These are phyloP conservation scores for cat (Felis catus) DNA, from an alignment of 2,113 vertebrate genomes.

Conservation along the genomic window DNA sequence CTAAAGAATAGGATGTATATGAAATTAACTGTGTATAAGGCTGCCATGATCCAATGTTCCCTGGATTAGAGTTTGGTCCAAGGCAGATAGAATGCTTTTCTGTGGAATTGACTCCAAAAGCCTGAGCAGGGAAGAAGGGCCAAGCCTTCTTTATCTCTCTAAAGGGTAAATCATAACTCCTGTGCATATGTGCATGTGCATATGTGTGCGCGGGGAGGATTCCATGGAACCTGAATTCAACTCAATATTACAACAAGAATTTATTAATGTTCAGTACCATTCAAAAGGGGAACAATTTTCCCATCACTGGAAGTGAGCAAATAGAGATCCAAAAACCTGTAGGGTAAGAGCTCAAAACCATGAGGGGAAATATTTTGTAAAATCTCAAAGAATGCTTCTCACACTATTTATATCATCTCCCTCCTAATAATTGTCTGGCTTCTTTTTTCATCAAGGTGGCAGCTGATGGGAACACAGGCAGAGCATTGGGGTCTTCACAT, in stretches of 20 bases:
- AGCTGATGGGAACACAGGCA: background rate
- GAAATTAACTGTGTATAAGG: background rate
- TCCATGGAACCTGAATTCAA: background rate
- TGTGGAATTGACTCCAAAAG: background rate
- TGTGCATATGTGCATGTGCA: background rate
- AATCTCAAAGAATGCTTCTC: background rate
- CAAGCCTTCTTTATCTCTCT: slow-evolving; percentile 6
- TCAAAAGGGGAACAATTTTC: background rate
- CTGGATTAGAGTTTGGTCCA: background rate
- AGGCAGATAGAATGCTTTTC: background rate
- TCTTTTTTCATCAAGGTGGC: background rate
- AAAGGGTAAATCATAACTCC: background rate
- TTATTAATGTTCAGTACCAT: background rate
- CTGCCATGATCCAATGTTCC: background rate
- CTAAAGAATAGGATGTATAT: background rate
- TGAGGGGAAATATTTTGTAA: slow-evolving; percentile 7
- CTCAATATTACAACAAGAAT: background rate
- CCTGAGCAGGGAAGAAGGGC: background rate
- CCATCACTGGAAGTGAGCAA: background rate
- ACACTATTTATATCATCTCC: background rate
- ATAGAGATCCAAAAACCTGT: background rate
- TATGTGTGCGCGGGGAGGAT: background rate
- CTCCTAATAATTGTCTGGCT: background rate
- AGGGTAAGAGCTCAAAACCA: background rate
- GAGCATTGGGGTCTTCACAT: background rate